Percentiles rank a stretch among this genome's conserved stretches.
These are phyloP conservation scores for Corvus cornix DNA, from an alignment of 2,113 vertebrate species.

Conservation along the genomic window DNA sequence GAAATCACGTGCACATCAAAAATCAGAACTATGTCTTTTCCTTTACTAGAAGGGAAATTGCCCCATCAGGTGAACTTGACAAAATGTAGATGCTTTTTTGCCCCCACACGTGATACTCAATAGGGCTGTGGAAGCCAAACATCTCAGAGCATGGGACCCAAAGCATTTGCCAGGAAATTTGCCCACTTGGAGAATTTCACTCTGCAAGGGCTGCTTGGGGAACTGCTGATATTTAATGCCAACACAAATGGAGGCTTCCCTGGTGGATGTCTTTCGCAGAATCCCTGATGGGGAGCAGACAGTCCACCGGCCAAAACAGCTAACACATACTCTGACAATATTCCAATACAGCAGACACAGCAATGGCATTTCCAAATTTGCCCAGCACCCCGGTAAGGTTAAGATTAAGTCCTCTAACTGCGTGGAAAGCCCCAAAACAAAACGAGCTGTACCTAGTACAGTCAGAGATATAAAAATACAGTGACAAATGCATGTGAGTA, in stretches of 20 bases:
- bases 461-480: not conserved
- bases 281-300: not conserved
- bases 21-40: not conserved
- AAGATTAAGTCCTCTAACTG: not conserved
- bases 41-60: not conserved
- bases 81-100: not conserved
- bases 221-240: not conserved
- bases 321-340: not conserved
- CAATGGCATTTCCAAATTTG: not conserved
- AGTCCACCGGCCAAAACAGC: rapidly evolving
- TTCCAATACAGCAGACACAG: rapidly evolving
- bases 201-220: not conserved
- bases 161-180: not conserved
- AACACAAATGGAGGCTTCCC: not conserved
- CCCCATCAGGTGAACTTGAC: not conserved
- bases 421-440: not conserved
- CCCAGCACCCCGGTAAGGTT: not conserved
- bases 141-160: not conserved
- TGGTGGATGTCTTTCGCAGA: not conserved
- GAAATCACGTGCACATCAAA: not conserved
- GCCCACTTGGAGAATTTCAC: not conserved
- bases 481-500: rapidly evolving
- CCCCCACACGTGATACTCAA: not conserved
- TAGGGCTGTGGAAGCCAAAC: not conserved
- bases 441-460: rapidly evolving